Evolutionary conservation across 2,113 vertebrate genomes (phyloP).

Genomic region (Cricetomys ansorgei): DNA sequence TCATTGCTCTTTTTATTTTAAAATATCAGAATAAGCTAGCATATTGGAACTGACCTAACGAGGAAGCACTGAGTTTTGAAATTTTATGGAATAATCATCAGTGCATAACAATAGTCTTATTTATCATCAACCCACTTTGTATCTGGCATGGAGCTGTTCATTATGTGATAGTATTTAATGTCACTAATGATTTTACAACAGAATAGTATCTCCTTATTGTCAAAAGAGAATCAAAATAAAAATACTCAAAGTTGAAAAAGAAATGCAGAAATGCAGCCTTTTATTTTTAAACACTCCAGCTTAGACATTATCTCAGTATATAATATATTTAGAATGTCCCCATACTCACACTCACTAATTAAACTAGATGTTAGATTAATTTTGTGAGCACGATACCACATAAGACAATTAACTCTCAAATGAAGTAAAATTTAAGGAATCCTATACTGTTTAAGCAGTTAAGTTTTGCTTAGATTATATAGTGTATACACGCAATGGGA

Average conservation of each 20-base stretch:
- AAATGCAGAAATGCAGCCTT: background rate
- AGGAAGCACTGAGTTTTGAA: background rate
- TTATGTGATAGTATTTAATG: background rate
- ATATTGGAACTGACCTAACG: background rate
- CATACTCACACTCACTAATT: background rate
- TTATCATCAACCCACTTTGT: background rate
- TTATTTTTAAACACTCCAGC: background rate
- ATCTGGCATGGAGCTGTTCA: background rate
- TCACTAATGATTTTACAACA: background rate
- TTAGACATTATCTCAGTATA: background rate
- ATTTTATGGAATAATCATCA: background rate
- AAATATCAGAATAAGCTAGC: constrained; percentile 15
- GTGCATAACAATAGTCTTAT: background rate
- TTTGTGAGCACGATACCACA: background rate
- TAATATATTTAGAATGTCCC: no score
- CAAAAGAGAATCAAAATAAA: background rate
- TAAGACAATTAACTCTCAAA: background rate
- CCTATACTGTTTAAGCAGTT: background rate
- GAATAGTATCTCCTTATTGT: background rate
- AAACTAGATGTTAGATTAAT: background rate
- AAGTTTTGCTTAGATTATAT: background rate
- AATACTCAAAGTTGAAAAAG: background rate
- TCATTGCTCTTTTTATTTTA: background rate
- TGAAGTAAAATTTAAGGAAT: background rate
- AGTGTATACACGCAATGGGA: background rate